Evolutionary conservation across 2,888 invertebrate genomes (phyloP), one percentile per base, ranked within the genome.

Genomic region (Papilio protenor): DNA sequence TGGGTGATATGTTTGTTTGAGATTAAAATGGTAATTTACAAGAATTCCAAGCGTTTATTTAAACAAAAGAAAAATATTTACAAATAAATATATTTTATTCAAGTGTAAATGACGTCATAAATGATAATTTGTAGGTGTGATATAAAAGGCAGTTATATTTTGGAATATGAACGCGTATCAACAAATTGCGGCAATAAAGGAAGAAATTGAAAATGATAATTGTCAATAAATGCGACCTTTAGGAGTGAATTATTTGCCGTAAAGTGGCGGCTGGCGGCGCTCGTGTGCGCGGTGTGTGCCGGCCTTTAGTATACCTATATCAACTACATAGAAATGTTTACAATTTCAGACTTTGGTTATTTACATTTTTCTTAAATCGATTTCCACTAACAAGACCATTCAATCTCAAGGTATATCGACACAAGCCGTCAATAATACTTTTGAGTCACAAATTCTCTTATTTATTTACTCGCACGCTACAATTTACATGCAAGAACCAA

Each of bases 401-500:
- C 40, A 66, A 66, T 33, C 18, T n/a, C 81, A 85, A 89, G 88
- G 87, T 86, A 85, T 85, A 80, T 86, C 90, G 88, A 92, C 14
- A 55, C 23, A 40, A 88, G 90, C 91, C 77, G 79, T 80, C 82
- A 83, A 83, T 84, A 88, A 88, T 88, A 85, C 87, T 87, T 88
- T 90, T 91, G 91, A 92, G 90, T 92, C 92, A 91, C 87, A 85
- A 87, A 89, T 91, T 85, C 87, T 86, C 87, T 88, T 92, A 91
- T 91, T 92, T 93, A 93, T 93, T 93, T 94, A 93, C 93, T 92
- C 91, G 88, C 91, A 91, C 90, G 91, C 91, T 88, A 88, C 89
- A 89, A 92, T 93, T 93, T 93, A 91, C 93, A 92, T 93, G 92
- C 89, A 90, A 89, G 91, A 91, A 90, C 91, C 93, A 92, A 94